A percentile compares a stretch with the other conserved stretches of the same genome.
phyloP scores from a whole-genome alignment of 2,113 vertebrate species.

The Hepsetus odoe region DNA sequence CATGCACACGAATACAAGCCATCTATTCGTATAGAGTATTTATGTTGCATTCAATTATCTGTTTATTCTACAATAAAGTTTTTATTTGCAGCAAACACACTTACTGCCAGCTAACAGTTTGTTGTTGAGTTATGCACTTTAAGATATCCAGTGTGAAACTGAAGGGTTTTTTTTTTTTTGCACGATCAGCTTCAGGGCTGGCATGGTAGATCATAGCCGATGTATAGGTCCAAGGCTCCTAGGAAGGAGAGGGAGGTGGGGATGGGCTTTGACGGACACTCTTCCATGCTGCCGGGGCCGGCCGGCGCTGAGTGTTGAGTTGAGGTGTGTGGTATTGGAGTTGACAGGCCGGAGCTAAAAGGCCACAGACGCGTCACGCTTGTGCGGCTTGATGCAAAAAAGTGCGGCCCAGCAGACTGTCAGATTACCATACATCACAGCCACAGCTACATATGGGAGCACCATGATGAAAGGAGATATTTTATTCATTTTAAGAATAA shows the following conservation, averaged over 20 bases:
- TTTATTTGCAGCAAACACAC: too few species aligned
- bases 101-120: too few species aligned
- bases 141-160: too few species aligned
- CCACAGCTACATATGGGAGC: neutral
- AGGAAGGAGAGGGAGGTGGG: slow-evolving; percentile 67
- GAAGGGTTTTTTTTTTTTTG: too few species aligned
- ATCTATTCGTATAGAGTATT: too few species aligned
- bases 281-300: neutral
- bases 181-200: too few species aligned
- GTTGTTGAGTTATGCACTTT: too few species aligned
- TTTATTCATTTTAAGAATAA: slow-evolving; percentile 23
- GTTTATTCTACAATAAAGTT: too few species aligned
- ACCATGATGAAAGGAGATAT: slow-evolving; percentile 2
- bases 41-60: too few species aligned
- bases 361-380: neutral
- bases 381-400: slow-evolving; percentile 5
- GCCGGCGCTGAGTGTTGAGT: neutral
- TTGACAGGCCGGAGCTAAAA: slow-evolving; percentile 27
- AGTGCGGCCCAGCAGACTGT: neutral
- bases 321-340: neutral
- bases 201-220: neutral
- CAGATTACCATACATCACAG: slow-evolving; percentile 31
- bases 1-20: too few species aligned
- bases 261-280: neutral
- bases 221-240: neutral